Percentiles rank a stretch among this genome's conserved stretches.
Conservation (phyloP, 92 coral and sea anemone genomes). For the Epizoanthus stellaris region DNA sequence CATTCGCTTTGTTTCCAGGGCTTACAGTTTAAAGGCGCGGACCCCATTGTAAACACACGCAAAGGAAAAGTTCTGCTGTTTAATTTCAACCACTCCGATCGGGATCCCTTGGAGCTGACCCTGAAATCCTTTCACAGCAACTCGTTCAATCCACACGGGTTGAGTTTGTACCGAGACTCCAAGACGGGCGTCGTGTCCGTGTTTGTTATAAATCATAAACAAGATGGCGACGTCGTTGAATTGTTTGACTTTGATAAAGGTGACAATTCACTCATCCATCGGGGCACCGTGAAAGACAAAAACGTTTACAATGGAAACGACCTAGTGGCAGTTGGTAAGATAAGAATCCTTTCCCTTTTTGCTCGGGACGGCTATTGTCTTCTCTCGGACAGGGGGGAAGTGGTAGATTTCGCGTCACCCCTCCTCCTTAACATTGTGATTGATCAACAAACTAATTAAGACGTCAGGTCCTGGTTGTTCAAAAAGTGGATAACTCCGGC, state of each 20-base stretch:
- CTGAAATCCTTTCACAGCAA: constrained; percentile 73
- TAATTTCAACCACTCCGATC: constrained; percentile 69
- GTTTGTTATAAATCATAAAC: constrained; percentile 84
- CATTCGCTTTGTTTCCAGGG: constrained; percentile 60
- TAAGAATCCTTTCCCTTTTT: not conserved
- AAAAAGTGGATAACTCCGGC: too few species aligned
- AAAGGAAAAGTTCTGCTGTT: constrained; percentile 69
- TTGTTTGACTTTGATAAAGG: constrained; percentile 83
- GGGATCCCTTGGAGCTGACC: constrained; percentile 60
- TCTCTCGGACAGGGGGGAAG: too few species aligned
- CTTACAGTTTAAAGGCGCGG: constrained; percentile 51
- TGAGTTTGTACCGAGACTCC: constrained; percentile 78
- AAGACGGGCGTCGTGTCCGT: constrained; percentile 62
- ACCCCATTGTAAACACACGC: constrained; percentile 69
- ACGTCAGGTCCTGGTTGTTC: too few species aligned
- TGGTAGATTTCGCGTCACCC: too few species aligned
- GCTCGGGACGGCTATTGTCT: too few species aligned
- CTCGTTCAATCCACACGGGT: constrained; percentile 89
- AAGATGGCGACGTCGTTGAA: constrained; percentile 77
- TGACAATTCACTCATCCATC: constrained; percentile 60
- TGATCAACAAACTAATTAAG: too few species aligned
- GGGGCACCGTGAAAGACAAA: constrained; percentile 73
- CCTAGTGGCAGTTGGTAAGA: constrained; percentile 81
- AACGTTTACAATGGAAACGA: constrained; percentile 82
- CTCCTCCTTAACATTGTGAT: too few species aligned